phyloP scores from a whole-genome alignment of 2,113 vertebrate genomes.

The Dipodomys merriami region DNA sequence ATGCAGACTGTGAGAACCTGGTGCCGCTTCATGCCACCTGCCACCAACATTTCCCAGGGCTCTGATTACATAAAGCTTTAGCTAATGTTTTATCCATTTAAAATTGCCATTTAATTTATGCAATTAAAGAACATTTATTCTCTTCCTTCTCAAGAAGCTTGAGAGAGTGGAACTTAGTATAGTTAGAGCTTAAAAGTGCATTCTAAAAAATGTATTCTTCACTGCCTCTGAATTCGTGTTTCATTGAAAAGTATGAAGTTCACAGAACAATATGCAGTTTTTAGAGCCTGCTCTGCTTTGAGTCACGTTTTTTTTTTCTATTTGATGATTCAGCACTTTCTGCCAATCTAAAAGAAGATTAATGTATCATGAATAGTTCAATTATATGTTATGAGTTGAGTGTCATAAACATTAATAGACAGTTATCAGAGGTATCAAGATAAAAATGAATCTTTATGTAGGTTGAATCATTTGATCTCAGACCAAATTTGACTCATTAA shows the following conservation, averaged over 20 bases:
- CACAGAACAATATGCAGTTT: not conserved
- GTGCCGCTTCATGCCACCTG: not conserved
- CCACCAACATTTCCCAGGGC: not conserved
- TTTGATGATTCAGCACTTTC: constrained; percentile 60
- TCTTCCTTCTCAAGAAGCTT: constrained; percentile 19
- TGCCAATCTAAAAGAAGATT: constrained; percentile 67
- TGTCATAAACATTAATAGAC: constrained; percentile 34
- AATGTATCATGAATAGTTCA: constrained; percentile 65
- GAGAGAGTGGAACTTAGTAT: not conserved
- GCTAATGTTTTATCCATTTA: constrained; percentile 17
- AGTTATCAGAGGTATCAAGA: constrained; percentile 46
- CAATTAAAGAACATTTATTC: not conserved
- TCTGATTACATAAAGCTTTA: not conserved
- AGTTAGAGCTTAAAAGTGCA: not conserved
- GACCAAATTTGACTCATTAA: not conserved
- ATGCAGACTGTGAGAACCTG: not conserved
- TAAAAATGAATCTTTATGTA: constrained; percentile 49
- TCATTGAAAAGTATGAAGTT: constrained; percentile 52
- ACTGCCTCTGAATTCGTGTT: constrained; percentile 39
- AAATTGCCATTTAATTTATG: constrained; percentile 13
- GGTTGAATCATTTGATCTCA: not conserved
- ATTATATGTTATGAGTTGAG: constrained; percentile 21
- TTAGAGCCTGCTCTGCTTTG: not conserved
- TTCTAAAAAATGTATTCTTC: not conserved
- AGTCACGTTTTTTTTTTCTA: constrained; percentile 31